Percentiles rank a stretch among this genome's conserved stretches.
These are phyloP conservation scores for Pseudococcus viburni DNA, from an alignment of 2,888 invertebrate genomes.

Conservation along the genomic window DNA sequence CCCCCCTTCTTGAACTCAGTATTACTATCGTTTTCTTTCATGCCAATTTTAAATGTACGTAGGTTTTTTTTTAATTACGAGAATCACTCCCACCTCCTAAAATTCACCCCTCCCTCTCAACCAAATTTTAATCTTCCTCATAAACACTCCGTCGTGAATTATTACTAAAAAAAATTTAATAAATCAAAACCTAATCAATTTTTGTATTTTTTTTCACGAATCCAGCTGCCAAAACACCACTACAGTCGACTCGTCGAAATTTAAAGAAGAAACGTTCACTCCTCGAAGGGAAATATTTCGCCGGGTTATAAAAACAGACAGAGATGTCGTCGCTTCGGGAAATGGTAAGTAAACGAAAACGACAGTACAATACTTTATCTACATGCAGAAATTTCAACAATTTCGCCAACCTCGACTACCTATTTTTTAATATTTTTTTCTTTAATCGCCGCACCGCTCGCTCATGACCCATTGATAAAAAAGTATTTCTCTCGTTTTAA, in stretches of 20 bases:
- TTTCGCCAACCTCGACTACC: not conserved
- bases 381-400: not conserved
- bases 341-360: conserved; percentile 72
- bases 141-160: too few relatives aligned
- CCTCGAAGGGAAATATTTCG: conserved; percentile 78
- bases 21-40: too few relatives aligned
- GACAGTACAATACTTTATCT: not conserved
- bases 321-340: conserved; percentile 77
- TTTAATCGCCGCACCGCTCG: not conserved
- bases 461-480: not conserved
- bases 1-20: too few relatives aligned
- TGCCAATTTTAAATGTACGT: too few relatives aligned
- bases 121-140: too few relatives aligned
- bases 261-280: conserved; percentile 68
- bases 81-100: too few relatives aligned
- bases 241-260: conserved; percentile 32
- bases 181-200: not conserved
- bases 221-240: not conserved
- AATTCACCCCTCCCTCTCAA: too few relatives aligned
- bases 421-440: too few relatives aligned
- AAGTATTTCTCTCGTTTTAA: too few relatives aligned
- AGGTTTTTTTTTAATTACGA: too few relatives aligned
- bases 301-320: conserved; percentile 76
- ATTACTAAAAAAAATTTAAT: too few relatives aligned
- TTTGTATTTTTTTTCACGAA: not conserved